Base-by-base conservation (phyloP, 1,140 invertebrate genomes). In the Polypedilum vanderplanki region DNA sequence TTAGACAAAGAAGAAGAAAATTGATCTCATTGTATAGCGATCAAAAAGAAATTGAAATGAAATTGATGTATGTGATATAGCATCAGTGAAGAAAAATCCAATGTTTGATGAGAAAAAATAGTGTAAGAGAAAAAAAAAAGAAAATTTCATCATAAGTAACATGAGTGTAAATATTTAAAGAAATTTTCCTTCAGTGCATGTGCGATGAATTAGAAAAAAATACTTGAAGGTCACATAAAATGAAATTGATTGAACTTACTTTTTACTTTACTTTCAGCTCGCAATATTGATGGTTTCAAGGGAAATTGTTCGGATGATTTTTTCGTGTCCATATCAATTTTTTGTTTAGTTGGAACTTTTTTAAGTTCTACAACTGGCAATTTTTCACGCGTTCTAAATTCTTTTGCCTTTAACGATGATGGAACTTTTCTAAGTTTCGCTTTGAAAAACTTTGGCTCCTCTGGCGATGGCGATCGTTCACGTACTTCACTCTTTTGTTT, bases 361-460 rank as follows among this genome's bases (percentile, higher is more conserved):
- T 70, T 70, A 0, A 70, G 18, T 12, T 70, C 65, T 9, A 70
- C 65, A 70, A 70, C 18, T 10, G 65, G 65, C 3, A 70, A 10
- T 70, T 70, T 70, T 18, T 70, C 65, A 8, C 65, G 65, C 7
- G 65, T n/a, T 57, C 12, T n/a, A 18, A 70, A 70, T 10, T 18
- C 17, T 18, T 70, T 70, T 70, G 17, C 9, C 18, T 18, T n/a
- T 20, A 70, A 22, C 17, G 65, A 70, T 12, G 65, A 70, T 9
- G 65, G 65, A 18, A 70, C 65, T 70, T 70, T 70, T 20, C 65
- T 5, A 3, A 70, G 18, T 70, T 70, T 70, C 18, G 65, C 8
- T 18, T 70, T 70, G 17, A 70, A 18, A 20, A 70, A 70, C 18
- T 70, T 70, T 20, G 65, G 65, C 65, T 70, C 24, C 5, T 33